Base-by-base conservation (phyloP, 2,888 invertebrate species). In the Acleris literana region DNA sequence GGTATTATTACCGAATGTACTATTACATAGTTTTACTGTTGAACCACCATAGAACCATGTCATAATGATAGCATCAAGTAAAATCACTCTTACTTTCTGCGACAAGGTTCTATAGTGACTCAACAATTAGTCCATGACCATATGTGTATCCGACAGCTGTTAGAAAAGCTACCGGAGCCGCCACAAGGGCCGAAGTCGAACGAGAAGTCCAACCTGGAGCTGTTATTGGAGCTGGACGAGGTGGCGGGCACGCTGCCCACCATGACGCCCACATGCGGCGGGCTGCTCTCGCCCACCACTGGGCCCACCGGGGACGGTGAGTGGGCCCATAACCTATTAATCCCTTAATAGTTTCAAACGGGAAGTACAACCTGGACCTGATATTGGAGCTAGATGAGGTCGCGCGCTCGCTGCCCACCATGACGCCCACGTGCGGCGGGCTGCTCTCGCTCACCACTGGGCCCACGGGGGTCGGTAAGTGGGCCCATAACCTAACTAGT, bases 341-440 rank as follows among this genome's bases (percentile, higher is more conserved):
- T 25, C 5, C 25, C 3, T 25, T 25, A 5, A 5, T 25, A 25
- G 25, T 25, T 3, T 3, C 2, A 5, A 25, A 3, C 25, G 25
- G 3, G 25, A 3, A 25, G 25, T 25, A n/a, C 25, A 25, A 25
- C 25, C 25, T 25, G 25, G 98, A 98, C 85, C 89, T 98, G 17
- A 89, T 98, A 11, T 84, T 98, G 48, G 98, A 98, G 81, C 90
- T 98, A 72, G 97, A 96, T 81, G 94, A 95, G 79, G 95, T 94
- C 64, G 94, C 95, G 48, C 93, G 94, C 69, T 89, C 94, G 49
- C 88, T 95, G 70, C 96, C 97, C 55, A 94, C 96, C 13, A 95
- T 97, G 95, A 97, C 97, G 43, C 97, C 97, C 69, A 97, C 97
- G 0, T 89, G 96, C 44, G 97, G 97, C 53, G 96, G 96, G 1